These are phyloP conservation scores for Nothura maculosa DNA, from an alignment of 2,797 vertebrate species.

Conservation along the genomic window DNA sequence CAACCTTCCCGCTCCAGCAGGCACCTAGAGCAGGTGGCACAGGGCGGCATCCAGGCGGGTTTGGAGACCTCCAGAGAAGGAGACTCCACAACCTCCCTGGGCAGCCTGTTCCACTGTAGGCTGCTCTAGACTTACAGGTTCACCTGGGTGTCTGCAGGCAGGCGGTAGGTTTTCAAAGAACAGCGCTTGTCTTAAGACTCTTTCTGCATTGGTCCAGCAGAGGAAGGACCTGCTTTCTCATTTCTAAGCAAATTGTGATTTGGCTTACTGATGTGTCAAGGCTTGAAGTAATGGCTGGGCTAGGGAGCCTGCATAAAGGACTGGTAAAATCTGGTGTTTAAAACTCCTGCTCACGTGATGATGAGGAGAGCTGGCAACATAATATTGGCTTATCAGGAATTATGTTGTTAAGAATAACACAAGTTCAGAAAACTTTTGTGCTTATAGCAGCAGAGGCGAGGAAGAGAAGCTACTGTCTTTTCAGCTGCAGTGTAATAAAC, in stretches of 20 bases:
- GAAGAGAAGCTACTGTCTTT: not conserved
- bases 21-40: too few relatives aligned
- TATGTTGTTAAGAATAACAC: slow-evolving; percentile 2
- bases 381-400: slow-evolving; percentile 54
- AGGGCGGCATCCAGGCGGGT: too few relatives aligned
- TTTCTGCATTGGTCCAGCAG: not conserved
- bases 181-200: not conserved
- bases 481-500: slow-evolving; percentile 9
- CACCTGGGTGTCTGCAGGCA: not conserved
- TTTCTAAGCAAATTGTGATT: not conserved
- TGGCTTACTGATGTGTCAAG: not conserved
- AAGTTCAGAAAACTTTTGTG: not conserved
- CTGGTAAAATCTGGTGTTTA: slow-evolving; percentile 37
- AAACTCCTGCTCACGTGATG: slow-evolving; percentile 55
- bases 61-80: too few relatives aligned
- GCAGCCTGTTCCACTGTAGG: too few relatives aligned
- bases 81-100: too few relatives aligned
- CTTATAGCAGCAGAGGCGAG: slow-evolving; percentile 16
- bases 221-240: not conserved
- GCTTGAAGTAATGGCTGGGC: not conserved
- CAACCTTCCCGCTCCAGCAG: too few relatives aligned
- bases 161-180: not conserved
- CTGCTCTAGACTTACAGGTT: not conserved
- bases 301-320: not conserved
- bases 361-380: slow-evolving; percentile 34